A percentile compares a stretch with the other conserved stretches of the same genome.
Evolutionary conservation across 1,140 invertebrate genomes (phyloP).

Genomic region (Ruditapes philippinarum): DNA sequence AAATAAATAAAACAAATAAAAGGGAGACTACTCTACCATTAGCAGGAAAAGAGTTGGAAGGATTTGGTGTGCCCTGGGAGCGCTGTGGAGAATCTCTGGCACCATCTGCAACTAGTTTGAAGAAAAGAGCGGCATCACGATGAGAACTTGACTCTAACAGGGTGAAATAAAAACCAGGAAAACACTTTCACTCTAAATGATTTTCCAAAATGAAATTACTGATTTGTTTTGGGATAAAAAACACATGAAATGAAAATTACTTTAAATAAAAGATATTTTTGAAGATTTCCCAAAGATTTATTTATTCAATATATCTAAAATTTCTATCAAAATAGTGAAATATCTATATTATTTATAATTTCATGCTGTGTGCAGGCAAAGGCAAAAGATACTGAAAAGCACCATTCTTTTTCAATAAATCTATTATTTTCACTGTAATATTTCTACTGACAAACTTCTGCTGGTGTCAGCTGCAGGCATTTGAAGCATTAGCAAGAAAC

Average conservation of each 20-base stretch:
- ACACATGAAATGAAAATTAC: background rate
- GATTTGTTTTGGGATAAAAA: background rate
- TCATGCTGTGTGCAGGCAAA: too few species aligned
- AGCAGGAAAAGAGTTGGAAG: background rate
- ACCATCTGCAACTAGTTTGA: slow-evolving; percentile 75
- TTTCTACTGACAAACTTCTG: too few species aligned
- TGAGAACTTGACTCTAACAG: slow-evolving; percentile 70
- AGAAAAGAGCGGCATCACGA: slow-evolving; percentile 79
- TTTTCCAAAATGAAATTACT: background rate
- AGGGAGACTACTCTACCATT: slow-evolving; percentile 39
- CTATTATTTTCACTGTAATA: too few species aligned
- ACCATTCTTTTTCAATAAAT: too few species aligned
- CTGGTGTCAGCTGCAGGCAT: too few species aligned
- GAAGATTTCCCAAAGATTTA: background rate
- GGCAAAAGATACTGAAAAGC: too few species aligned
- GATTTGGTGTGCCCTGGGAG: background rate
- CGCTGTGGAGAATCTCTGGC: background rate
- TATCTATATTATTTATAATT: too few species aligned
- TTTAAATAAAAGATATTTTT: background rate
- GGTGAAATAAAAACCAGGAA: background rate
- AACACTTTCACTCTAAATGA: background rate
- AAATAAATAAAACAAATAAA: background rate
- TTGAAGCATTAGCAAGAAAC: too few species aligned
- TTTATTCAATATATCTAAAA: too few species aligned
- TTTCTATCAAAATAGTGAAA: too few species aligned